phyloP scores from a whole-genome alignment of 2,113 vertebrate genomes.

The Emydocephalus ijimae region DNA sequence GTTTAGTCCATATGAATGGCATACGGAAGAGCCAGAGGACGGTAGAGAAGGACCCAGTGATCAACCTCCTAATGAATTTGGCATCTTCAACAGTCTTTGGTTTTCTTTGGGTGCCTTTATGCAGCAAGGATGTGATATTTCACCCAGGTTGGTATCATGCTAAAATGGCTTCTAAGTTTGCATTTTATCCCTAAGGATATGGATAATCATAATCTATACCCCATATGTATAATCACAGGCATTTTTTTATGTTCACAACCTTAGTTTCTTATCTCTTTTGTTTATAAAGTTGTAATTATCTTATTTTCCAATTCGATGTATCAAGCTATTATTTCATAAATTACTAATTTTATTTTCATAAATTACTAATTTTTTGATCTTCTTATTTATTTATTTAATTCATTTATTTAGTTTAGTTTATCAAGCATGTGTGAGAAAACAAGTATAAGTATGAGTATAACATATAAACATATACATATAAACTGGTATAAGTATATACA shows the following conservation, averaged over 20 bases:
- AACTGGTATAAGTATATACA: too few species aligned
- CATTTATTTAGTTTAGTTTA: too few species aligned
- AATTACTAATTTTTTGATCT: background rate
- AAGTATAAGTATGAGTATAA: too few species aligned
- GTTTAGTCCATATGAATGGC: slow-evolving; percentile 98
- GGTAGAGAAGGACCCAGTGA: slow-evolving; percentile 89
- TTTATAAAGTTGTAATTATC: background rate
- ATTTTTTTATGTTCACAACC: background rate
- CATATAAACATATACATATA: too few species aligned
- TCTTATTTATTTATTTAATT: too few species aligned
- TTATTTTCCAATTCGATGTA: background rate
- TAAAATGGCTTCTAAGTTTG: slow-evolving; percentile 8
- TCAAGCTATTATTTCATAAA: background rate
- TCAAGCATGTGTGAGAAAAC: too few species aligned
- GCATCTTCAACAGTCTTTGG: slow-evolving; percentile 99
- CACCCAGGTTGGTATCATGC: slow-evolving; percentile 85
- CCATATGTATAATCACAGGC: background rate
- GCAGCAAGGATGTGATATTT: slow-evolving; percentile 99
- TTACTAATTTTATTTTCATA: too few species aligned
- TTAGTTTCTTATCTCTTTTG: background rate
- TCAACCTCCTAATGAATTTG: slow-evolving; percentile 98
- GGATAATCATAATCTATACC: background rate
- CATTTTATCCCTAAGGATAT: slow-evolving; percentile 34
- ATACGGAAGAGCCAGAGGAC: slow-evolving; percentile 95
- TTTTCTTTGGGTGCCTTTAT: slow-evolving; percentile 99